A percentile compares a stretch with the other conserved stretches of the same genome.
Conservation (phyloP, 2,113 vertebrate genomes). For the Pampusana beccarii region DNA sequence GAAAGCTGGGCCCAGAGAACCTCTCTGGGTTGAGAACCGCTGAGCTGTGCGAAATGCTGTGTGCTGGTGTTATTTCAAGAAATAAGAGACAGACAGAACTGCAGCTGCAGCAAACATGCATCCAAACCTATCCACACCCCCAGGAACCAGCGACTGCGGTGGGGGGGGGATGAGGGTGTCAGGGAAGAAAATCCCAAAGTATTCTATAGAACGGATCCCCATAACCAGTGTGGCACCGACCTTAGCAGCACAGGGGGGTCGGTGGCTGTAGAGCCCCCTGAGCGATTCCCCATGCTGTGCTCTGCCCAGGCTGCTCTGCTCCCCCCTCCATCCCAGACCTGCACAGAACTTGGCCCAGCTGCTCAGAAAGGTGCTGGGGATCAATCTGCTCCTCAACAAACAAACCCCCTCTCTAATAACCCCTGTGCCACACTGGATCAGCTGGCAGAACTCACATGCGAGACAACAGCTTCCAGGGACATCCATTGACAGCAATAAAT, state of each 20-base stretch:
- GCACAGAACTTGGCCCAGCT: background rate
- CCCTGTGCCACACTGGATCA: fast-evolving
- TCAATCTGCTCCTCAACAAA: background rate
- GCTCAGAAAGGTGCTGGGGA: background rate
- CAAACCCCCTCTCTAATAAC: background rate
- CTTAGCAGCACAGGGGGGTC: background rate
- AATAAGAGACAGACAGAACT: background rate
- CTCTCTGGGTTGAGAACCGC: background rate
- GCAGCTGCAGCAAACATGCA: background rate
- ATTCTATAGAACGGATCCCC: background rate
- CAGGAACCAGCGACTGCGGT: background rate
- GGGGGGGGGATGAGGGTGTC: fast-evolving
- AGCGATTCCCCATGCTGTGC: fast-evolving
- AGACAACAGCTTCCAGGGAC: background rate
- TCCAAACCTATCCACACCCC: background rate
- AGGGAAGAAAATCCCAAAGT: background rate
- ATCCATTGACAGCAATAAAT: background rate
- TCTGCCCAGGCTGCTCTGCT: background rate
- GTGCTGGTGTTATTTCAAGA: background rate
- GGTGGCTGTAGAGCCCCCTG: background rate
- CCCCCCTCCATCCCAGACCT: fast-evolving
- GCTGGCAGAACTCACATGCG: background rate
- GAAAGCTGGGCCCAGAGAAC: background rate
- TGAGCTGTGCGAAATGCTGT: background rate
- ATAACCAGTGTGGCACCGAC: background rate